Base-by-base conservation (phyloP, 2,113 vertebrate genomes). In the Lepus europaeus region DNA sequence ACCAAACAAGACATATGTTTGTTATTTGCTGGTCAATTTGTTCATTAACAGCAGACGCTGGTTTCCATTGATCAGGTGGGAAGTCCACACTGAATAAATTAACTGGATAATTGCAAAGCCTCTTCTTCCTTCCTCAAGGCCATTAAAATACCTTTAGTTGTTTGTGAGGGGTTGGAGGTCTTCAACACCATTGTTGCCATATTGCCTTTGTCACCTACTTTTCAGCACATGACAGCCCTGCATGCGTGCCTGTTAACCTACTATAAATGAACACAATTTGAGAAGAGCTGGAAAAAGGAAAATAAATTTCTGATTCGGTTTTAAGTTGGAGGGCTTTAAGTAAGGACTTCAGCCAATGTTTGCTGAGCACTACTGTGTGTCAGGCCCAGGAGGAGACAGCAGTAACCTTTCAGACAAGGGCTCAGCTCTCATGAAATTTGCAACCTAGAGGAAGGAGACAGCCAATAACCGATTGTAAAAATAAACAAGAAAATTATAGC, bases 281-380 rank as follows among this genome's bases (percentile, higher is more conserved):
- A 36, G 39, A 92, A 68, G 22, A 45, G 39, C 83, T 64, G 53
- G 77, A 8, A 87, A 69, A 63, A 93, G 8, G 29, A 83, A 6
- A 77, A 6, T 69, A 90, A 81, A 90, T 96, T 89, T 94, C 68
- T 86, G 89, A 63, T 45, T 69, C 89, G 39, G 33, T 61, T 91
- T 90, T 77, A 88, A 82, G 31, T 49, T 56, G 29, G 33, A 19
- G 73, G 51, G 20, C 17, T 91, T 77, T 10, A 33, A 63, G 77
- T 78, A 73, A 63, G 73, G 16, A 88, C 72, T 61, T 88, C 27
- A 79, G 7, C 13, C 53, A 76, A 31, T 81, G 68, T 89, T 86
- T 89, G 72, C 61, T 64, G 61, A 87, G 4, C 14, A 33, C 7
- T 61, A 79, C 39, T 64, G 2, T 79, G 25, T 84, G 45, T 53